Conservation (phyloP, 2,888 invertebrate genomes). For the Polyploca ridens region DNA sequence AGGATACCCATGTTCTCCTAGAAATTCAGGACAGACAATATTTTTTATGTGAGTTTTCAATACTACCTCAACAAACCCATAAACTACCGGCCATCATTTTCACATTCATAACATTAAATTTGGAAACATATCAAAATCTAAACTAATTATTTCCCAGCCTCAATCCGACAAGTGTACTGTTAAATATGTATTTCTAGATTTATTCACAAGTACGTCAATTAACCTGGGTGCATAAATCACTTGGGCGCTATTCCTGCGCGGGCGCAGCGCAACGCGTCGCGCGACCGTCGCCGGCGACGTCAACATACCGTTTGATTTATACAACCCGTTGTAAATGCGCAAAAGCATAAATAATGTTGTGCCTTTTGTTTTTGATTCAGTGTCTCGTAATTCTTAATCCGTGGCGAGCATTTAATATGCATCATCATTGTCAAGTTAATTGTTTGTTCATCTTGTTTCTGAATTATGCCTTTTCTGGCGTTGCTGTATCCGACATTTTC, state of each 20-base stretch:
- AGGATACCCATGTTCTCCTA: too few relatives aligned
- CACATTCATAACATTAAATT: conserved; percentile 28
- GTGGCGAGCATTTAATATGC: neutral
- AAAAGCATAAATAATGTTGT: conserved; percentile 33
- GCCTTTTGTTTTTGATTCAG: conserved; percentile 17
- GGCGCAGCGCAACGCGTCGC: conserved; percentile 41
- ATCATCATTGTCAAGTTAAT: conserved; percentile 12
- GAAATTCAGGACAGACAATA: too few relatives aligned
- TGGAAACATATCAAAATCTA: conserved; percentile 22
- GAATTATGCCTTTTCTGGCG: neutral
- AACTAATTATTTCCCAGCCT: conserved; percentile 57
- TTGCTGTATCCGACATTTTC: neutral
- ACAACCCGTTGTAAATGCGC: conserved; percentile 26
- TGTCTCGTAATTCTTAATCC: conserved; percentile 9
- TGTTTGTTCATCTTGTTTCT: neutral
- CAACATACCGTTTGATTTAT: conserved; percentile 60
- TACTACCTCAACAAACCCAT: too few relatives aligned
- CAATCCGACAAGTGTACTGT: conserved; percentile 43
- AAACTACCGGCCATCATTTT: conserved; percentile 21
- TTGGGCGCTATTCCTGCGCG: conserved; percentile 27
- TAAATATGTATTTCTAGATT: conserved; percentile 55
- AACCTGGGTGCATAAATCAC: conserved; percentile 61
- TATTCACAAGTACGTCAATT: conserved; percentile 60
- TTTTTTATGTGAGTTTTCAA: too few relatives aligned
- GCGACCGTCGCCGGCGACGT: conserved; percentile 44